Conservation (phyloP, 1,140 invertebrate species). For the Sinonovacula constricta region DNA sequence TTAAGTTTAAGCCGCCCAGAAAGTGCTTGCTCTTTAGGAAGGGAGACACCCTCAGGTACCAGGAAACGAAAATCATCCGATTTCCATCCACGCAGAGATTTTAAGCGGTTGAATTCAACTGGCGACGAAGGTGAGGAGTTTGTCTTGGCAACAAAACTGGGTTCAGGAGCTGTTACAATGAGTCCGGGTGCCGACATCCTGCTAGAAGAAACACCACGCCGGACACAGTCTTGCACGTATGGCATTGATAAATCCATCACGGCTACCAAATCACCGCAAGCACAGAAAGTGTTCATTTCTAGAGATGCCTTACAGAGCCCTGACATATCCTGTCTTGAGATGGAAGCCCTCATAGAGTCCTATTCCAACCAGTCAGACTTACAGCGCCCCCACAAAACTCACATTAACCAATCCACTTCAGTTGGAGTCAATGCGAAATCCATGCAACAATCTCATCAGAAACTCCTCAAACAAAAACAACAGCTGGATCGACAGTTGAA, state of each 20-base stretch:
- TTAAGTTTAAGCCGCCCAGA: slow-evolving; percentile 26
- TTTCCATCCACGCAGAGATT: slow-evolving; percentile 3
- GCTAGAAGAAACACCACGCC: not conserved
- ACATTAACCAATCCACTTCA: slow-evolving; percentile 32
- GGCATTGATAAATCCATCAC: slow-evolving; percentile 29
- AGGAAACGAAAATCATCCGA: slow-evolving; percentile 42
- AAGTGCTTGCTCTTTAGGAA: slow-evolving; percentile 40
- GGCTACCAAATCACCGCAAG: slow-evolving; percentile 4
- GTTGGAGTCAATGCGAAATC: slow-evolving; percentile 32
- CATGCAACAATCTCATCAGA: slow-evolving; percentile 33
- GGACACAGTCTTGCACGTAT: slow-evolving; percentile 43
- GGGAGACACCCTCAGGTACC: slow-evolving; percentile 49
- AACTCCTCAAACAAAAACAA: slow-evolving; percentile 21
- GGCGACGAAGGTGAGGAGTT: slow-evolving; percentile 29
- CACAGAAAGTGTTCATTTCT: not conserved
- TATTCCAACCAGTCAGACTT: slow-evolving; percentile 28
- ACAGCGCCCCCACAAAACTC: slow-evolving; percentile 15
- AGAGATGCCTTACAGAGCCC: slow-evolving; percentile 45
- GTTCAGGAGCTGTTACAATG: slow-evolving; percentile 9
- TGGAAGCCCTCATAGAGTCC: slow-evolving; percentile 50
- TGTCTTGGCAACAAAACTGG: not conserved
- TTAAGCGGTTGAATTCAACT: slow-evolving; percentile 47
- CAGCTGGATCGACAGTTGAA: slow-evolving; percentile 25
- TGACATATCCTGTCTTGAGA: slow-evolving; percentile 52
- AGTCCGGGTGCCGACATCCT: slow-evolving; percentile 28